Base-by-base conservation (phyloP, 2,797 vertebrate species). In the Crotalus adamanteus region DNA sequence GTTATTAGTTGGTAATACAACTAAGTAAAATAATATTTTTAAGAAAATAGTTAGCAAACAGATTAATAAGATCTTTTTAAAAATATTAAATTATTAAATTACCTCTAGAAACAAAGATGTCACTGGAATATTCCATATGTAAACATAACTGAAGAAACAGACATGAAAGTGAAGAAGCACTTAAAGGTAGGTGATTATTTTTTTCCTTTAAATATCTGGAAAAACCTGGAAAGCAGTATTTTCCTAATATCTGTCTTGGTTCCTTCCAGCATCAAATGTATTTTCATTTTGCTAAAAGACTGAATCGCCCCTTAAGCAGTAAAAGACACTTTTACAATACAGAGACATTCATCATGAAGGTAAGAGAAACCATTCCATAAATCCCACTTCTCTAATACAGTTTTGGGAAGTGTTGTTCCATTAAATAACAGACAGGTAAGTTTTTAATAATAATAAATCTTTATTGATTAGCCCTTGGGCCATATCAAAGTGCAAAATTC, bases 161-260 rank as follows among this genome's bases (percentile, higher is more conserved):
- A 96, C 1, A 91, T 90, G 13, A 94, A 95, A 69, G 95, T 97
- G 59, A 96, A 93, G 60, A 90, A 92, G 22, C 96, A 97, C 90
- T 97, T 98, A 65, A 97, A 95, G 94, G 97, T 97, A 96, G 91
- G 94, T 93, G 60, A 18, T 93, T 85, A 5, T 3, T 87, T 78
- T 13, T 87, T 86, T 59, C n/a, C 88, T 91, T 91, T 73, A 26
- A 87, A n/a, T 18, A 51, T 91, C n/a, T 56, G 47, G 1, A 4
- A 88, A 65, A 47, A 26, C 6, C 3, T 87, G 22, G n/a, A 61
- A 90, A 91, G 4, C 13, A 57, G 20, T 5, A 1, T 63, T 87
- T 55, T 11, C 59, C 16, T 59, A 42, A 89, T n/a, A 51, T 90
- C n/a, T 93, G 47, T 28, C 85, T 20, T 90, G 28, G 31, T 73